Evolutionary conservation across 2,113 vertebrate species (phyloP).

Genomic region (Rousettus leschenaultii): DNA sequence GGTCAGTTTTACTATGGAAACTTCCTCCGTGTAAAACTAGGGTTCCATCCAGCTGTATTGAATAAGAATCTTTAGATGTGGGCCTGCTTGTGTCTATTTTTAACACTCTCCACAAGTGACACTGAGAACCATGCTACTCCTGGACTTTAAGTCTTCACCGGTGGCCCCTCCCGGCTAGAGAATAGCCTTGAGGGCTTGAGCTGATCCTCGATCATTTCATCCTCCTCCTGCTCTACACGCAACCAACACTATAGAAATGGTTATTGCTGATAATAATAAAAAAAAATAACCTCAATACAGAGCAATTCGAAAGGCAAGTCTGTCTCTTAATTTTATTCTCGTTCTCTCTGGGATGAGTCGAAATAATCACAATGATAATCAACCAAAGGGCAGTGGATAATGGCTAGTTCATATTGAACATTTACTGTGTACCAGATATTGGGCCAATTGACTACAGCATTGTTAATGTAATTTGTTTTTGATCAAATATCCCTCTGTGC

Average conservation of each 20-base stretch:
- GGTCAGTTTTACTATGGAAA: background rate
- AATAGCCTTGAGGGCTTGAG: background rate
- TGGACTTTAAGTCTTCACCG: fast-evolving
- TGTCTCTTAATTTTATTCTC: background rate
- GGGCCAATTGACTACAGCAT: background rate
- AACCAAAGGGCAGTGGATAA: background rate
- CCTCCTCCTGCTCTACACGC: background rate
- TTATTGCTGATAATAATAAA: background rate
- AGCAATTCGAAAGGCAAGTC: background rate
- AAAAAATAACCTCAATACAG: background rate
- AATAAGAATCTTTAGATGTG: background rate
- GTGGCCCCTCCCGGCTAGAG: background rate
- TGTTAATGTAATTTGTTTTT: background rate
- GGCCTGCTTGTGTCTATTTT: background rate
- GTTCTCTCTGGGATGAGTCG: background rate
- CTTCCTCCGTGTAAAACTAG: background rate
- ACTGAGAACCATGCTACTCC: background rate
- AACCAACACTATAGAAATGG: background rate
- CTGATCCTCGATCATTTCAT: background rate
- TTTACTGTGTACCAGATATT: background rate
- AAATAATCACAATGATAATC: background rate
- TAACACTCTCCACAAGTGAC: background rate
- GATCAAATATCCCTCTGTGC: background rate
- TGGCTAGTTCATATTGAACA: background rate
- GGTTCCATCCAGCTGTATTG: background rate